phyloP scores from a whole-genome alignment of 2,113 vertebrate species.

The Pangasianodon hypophthalmus region DNA sequence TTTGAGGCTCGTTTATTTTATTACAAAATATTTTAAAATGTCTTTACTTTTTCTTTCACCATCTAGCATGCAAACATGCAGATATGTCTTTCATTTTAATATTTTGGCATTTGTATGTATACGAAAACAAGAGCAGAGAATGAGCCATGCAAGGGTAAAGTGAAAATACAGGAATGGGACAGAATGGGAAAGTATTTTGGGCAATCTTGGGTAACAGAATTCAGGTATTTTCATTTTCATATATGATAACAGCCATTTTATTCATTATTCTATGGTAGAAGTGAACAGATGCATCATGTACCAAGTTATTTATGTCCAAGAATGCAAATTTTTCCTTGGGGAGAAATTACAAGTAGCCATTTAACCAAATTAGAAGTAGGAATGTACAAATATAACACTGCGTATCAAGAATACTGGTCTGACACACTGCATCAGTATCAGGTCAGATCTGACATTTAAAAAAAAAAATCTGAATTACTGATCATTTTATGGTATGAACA shows the following conservation, averaged over 20 bases:
- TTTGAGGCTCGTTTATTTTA: not conserved
- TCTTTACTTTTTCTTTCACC: not conserved
- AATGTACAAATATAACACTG: not conserved
- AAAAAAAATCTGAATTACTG: not conserved
- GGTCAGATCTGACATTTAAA: not conserved
- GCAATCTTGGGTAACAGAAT: not conserved
- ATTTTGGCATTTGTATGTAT: not conserved
- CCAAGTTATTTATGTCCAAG: not conserved
- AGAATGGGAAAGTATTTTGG: not conserved
- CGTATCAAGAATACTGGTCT: not conserved
- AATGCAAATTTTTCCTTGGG: not conserved
- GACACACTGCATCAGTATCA: not conserved
- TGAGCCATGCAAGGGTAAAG: not conserved
- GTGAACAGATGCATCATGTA: not conserved
- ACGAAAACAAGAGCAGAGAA: not conserved
- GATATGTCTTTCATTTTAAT: not conserved
- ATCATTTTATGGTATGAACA: not conserved
- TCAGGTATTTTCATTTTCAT: not conserved
- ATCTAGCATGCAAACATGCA: not conserved
- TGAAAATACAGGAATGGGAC: not conserved
- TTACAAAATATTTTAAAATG: not conserved
- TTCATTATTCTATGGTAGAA: not conserved
- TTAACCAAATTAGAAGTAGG: not conserved
- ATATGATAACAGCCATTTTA: not conserved
- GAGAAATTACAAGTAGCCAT: not conserved